A percentile compares a stretch with the other conserved stretches of the same genome.
phyloP scores from a whole-genome alignment of 2,797 vertebrate species.

The Acestrorhynchus altus region DNA sequence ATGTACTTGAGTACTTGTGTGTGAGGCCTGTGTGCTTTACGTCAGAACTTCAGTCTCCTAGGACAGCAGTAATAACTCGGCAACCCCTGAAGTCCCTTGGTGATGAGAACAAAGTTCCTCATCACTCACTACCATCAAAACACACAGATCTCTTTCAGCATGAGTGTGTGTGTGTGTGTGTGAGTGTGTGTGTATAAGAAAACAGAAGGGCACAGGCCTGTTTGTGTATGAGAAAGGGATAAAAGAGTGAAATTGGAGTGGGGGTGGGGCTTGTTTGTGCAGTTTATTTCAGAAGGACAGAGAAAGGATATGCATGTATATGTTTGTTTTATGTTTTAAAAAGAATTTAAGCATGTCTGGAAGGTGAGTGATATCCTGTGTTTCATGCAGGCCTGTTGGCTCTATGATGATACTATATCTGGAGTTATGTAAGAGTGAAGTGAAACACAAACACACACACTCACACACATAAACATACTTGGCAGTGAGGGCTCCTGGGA shows the following conservation, averaged over 20 bases:
- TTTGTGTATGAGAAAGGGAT: slow-evolving; percentile 4
- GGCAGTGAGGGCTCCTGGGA: slow-evolving; percentile 9
- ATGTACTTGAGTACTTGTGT: background rate
- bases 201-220: background rate
- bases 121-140: slow-evolving; percentile 38
- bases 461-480: background rate
- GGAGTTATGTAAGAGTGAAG: slow-evolving; percentile 12
- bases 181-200: slow-evolving; percentile 3
- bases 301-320: background rate
- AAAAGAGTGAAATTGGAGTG: slow-evolving; percentile 5
- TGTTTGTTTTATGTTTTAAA: slow-evolving; percentile 7
- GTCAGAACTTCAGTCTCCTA: slow-evolving; percentile 25
- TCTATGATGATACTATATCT: slow-evolving; percentile 39
- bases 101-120: slow-evolving; percentile 40
- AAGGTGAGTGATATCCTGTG: slow-evolving; percentile 10
- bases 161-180: background rate
- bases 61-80: slow-evolving; percentile 34
- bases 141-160: slow-evolving; percentile 9
- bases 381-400: slow-evolving; percentile 13
- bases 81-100: slow-evolving; percentile 15
- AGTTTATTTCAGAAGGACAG: slow-evolving; percentile 7
- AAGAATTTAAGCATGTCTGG: slow-evolving; percentile 14
- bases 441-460: slow-evolving; percentile 18
- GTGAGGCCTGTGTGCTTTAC: background rate
- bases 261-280: slow-evolving; percentile 28